These are phyloP conservation scores for Epinephelus lanceolatus DNA, from an alignment of 2,113 vertebrate species.

Conservation along the genomic window DNA sequence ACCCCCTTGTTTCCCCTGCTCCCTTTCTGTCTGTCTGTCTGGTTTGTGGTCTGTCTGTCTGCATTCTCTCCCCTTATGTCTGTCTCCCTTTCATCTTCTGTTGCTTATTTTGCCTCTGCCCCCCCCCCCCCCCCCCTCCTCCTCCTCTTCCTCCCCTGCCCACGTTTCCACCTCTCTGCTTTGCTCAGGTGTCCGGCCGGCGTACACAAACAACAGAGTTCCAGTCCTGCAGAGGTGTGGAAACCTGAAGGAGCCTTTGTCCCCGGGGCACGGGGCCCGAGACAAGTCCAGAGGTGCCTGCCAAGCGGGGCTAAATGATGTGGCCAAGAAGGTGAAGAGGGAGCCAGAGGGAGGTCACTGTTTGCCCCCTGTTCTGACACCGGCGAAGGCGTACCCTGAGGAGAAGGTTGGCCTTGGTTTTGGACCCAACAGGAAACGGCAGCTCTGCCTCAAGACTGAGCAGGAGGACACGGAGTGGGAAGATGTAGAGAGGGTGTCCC, in stretches of 20 bases:
- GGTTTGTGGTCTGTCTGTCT: slow-evolving; percentile 46
- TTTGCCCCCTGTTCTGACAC: slow-evolving; percentile 59
- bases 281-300: slow-evolving; percentile 37
- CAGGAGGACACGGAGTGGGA: slow-evolving; percentile 77
- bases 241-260: slow-evolving; percentile 62
- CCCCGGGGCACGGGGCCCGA: slow-evolving; percentile 41
- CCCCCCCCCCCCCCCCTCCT: background rate
- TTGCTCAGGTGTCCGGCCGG: slow-evolving; percentile 68
- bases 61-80: slow-evolving; percentile 18
- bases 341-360: slow-evolving; percentile 59
- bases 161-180: slow-evolving; percentile 27
- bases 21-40: slow-evolving; percentile 47
- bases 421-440: slow-evolving; percentile 87
- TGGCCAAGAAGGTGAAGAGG: slow-evolving; percentile 52
- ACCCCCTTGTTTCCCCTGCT: slow-evolving; percentile 22
- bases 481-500: slow-evolving; percentile 61
- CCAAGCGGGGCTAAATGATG: slow-evolving; percentile 47
- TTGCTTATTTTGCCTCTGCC: slow-evolving; percentile 9
- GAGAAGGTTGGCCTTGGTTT: slow-evolving; percentile 78
- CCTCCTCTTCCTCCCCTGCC: background rate
- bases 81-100: slow-evolving; percentile 41
- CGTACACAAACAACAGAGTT: slow-evolving; percentile 75
- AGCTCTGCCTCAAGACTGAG: slow-evolving; percentile 81
- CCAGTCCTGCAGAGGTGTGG: slow-evolving; percentile 80
- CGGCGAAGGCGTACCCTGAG: slow-evolving; percentile 55